Base-by-base conservation (phyloP, 2,888 invertebrate genomes). In the Apomyelois bistriatella region DNA sequence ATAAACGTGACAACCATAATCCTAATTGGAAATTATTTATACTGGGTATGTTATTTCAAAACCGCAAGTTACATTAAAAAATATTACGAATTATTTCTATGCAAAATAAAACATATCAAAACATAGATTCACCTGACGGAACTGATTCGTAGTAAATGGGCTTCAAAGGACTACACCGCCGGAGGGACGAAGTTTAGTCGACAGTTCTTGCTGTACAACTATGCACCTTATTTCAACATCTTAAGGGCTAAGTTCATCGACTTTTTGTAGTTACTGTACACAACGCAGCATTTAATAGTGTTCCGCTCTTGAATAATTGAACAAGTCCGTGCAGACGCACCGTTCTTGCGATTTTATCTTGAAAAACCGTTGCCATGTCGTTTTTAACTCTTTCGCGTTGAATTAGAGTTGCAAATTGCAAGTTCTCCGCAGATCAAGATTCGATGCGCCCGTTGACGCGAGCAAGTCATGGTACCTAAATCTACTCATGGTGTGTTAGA, bases 281-380 rank as follows among this genome's bases (percentile, higher is more conserved):
- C 59, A 65, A 64, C 62, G 68, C 70, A 61, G 62, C 68, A 61
- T 62, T 66, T 69, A 68, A 71, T 74, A 73, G 71, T 67, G 69
- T 72, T 74, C 64, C 65, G 67, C 69, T 73, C 68, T 76, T 82
- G 78, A 82, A 83, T 84, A 79, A 82, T 81, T 84, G 81, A 84
- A 81, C 79, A 74, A 68, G 68, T 16, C 71, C 66, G 64, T 46
- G 46, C 46, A 46, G 46, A 46, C 46, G 65, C 64, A 61, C 68
- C 64, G 72, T 65, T 67, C 66, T 67, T 66, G 52, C 61, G 69
- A 79, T 74, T 68, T 66, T 76, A 78, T 78, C 78, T 74, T 58
- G 57, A 54, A 53, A 63, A 61, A 59, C 56, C 57, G 56, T 56
- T 58, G 47, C 52, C 50, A 55, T 51, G 43, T 42, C 53, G 54